A percentile compares a stretch with the other conserved stretches of the same genome.
These are phyloP conservation scores for Holcopasites calliopsidis DNA, from an alignment of 1,140 invertebrate species.

Conservation along the genomic window DNA sequence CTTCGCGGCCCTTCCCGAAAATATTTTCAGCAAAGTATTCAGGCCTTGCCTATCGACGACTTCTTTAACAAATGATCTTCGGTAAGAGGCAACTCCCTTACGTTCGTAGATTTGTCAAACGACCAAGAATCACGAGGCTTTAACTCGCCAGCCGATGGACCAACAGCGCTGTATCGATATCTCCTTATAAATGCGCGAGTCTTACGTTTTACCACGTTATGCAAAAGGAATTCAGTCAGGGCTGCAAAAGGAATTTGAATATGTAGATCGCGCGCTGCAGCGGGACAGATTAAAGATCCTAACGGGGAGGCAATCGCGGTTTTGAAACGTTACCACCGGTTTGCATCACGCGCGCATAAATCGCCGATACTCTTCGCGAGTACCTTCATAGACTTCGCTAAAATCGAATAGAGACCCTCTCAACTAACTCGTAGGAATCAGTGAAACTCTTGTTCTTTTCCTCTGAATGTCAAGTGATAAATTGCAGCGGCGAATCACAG, in stretches of 20 bases:
- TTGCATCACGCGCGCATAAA: constrained; percentile 20
- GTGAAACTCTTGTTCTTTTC: too few relatives aligned
- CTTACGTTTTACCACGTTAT: constrained; percentile 41
- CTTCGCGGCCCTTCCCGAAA: not conserved
- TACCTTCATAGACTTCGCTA: not conserved
- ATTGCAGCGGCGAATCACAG: too few relatives aligned
- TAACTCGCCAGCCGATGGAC: not conserved
- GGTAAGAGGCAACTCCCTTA: not conserved
- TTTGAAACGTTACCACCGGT: constrained; percentile 19
- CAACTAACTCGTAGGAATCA: not conserved
- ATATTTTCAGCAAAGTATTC: too few relatives aligned
- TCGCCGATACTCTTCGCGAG: not conserved
- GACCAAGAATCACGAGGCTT: not conserved
- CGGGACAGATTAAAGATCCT: not conserved
- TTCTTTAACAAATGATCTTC: too few relatives aligned
- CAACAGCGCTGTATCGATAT: not conserved
- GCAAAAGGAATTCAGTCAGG: constrained; percentile 40
- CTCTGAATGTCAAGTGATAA: too few relatives aligned
- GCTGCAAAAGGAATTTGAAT: constrained; percentile 29
- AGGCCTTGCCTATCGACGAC: too few relatives aligned
- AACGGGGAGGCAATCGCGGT: not conserved
- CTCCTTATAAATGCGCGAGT: constrained; percentile 29
- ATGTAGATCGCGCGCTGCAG: constrained; percentile 27
- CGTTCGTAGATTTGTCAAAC: not conserved
- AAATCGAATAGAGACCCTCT: not conserved